phyloP scores from a whole-genome alignment of 2,888 invertebrate species.

The Lysandra bellargus region DNA sequence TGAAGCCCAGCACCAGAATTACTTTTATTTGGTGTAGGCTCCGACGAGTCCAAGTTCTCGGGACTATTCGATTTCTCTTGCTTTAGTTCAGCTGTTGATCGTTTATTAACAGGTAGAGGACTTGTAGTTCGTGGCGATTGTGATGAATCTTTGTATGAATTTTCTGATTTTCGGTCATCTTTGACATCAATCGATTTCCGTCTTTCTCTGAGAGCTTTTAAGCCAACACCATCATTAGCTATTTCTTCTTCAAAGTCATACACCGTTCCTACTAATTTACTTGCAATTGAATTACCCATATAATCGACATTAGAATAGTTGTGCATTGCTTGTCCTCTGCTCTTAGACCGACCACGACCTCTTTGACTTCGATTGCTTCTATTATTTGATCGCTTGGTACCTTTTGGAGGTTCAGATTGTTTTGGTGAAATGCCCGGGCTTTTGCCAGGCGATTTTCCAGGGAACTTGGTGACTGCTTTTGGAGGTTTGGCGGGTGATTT shows the following conservation, averaged over 20 bases:
- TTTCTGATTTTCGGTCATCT: constrained; percentile 79
- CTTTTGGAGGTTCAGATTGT: constrained; percentile 74
- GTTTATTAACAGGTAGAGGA: constrained; percentile 67
- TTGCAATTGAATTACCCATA: constrained; percentile 85
- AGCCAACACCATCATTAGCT: constrained; percentile 86
- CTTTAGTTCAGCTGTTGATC: constrained; percentile 48
- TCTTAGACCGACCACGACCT: constrained; percentile 75
- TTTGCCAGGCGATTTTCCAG: constrained; percentile 85
- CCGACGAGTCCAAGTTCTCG: constrained; percentile 49
- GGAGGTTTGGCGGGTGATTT: constrained; percentile 69
- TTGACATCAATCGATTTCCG: constrained; percentile 87
- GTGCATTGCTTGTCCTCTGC: constrained; percentile 58
- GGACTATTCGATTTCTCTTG: constrained; percentile 55
- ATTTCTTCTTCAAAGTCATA: constrained; percentile 94
- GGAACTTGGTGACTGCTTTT: constrained; percentile 82
- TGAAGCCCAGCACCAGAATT: constrained; percentile 66
- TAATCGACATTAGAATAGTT: constrained; percentile 67
- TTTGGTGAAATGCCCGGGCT: constrained; percentile 86
- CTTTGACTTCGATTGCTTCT: constrained; percentile 71
- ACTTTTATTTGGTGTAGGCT: constrained; percentile 50
- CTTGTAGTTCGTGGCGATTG: constrained; percentile 80
- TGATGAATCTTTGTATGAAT: constrained; percentile 77
- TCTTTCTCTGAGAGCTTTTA: constrained; percentile 89
- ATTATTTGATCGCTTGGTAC: constrained; percentile 61
- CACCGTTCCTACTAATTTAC: constrained; percentile 91